Evolutionary conservation across 2,113 vertebrate species (phyloP).

Genomic region (Indicator indicator): DNA sequence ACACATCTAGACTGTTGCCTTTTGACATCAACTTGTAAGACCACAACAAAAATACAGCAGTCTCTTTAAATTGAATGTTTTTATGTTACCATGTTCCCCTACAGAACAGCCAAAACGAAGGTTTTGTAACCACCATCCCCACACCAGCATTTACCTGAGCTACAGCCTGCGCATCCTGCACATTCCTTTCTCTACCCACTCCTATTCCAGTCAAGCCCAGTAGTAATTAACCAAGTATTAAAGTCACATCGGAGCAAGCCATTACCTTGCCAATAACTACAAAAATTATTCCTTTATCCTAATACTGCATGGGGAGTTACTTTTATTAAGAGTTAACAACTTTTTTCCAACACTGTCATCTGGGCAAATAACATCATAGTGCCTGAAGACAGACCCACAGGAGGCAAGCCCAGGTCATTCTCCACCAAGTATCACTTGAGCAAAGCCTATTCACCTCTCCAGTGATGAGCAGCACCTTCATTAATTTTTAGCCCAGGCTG

Average conservation of each 20-base stretch:
- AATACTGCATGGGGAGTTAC: neutral
- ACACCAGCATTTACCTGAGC: neutral
- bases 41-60: neutral
- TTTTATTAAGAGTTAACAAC: neutral
- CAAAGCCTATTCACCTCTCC: neutral
- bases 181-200: conserved; percentile 39
- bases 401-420: neutral
- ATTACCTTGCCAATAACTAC: neutral
- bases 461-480: neutral
- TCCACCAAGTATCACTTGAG: neutral
- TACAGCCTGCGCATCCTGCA: neutral
- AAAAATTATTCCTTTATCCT: neutral
- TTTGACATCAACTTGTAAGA: neutral
- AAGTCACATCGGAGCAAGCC: neutral
- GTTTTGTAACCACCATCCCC: neutral
- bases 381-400: neutral
- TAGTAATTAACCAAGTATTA: conserved; percentile 10
- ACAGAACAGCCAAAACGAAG: neutral
- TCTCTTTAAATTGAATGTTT: neutral
- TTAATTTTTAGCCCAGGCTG: neutral
- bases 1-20: neutral
- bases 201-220: neutral
- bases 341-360: neutral
- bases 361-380: neutral
- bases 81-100: neutral